Conservation (phyloP, 1,140 invertebrate genomes). For the Galleria mellonella region DNA sequence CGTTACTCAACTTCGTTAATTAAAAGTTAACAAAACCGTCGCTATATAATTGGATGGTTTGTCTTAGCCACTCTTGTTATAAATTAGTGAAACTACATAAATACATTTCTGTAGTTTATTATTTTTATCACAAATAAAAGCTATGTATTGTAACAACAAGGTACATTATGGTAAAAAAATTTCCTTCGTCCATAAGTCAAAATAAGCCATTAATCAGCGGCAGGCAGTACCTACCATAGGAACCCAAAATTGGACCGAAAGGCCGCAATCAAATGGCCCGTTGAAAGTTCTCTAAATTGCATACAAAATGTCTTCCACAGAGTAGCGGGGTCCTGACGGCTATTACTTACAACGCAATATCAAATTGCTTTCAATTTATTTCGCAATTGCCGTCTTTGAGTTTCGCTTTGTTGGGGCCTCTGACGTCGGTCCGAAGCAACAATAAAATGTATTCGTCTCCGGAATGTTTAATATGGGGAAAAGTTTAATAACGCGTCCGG, state of each 20-base stretch:
- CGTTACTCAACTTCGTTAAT: slow-evolving; percentile 31
- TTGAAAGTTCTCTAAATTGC: slow-evolving; percentile 41
- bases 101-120: not conserved
- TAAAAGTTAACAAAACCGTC: slow-evolving; percentile 39
- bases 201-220: slow-evolving; percentile 10
- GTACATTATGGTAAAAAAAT: not conserved
- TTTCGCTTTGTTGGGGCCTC: slow-evolving; percentile 72
- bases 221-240: slow-evolving; percentile 1
- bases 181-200: not conserved
- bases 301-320: slow-evolving; percentile 49
- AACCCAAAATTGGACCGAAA: slow-evolving; percentile 11
- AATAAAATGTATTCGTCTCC: slow-evolving; percentile 74
- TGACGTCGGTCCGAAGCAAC: slow-evolving; percentile 72
- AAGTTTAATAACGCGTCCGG: slow-evolving; percentile 73
- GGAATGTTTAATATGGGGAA: slow-evolving; percentile 74
- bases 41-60: slow-evolving; percentile 32
- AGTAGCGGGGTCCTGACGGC: slow-evolving; percentile 52
- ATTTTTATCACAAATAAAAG: not conserved
- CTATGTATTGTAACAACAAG: not conserved
- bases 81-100: no score
- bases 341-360: slow-evolving; percentile 74
- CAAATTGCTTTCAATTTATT: slow-evolving; percentile 74
- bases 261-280: slow-evolving; percentile 30
- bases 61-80: slow-evolving; percentile 13
- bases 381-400: slow-evolving; percentile 74